Base-by-base conservation (phyloP, 2,113 vertebrate species). In the Tachysurus fulvidraco region DNA sequence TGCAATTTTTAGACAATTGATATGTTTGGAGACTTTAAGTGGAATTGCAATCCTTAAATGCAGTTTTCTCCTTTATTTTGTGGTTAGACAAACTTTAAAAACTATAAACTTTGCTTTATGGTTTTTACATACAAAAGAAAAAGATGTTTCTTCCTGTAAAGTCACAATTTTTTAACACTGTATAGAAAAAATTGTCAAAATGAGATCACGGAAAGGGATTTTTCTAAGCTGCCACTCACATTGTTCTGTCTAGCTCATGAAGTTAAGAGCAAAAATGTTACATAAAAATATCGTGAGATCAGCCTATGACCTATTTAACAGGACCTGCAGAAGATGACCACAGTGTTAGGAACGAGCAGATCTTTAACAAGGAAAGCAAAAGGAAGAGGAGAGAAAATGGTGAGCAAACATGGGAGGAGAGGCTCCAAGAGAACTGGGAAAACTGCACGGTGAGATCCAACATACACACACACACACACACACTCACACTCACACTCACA, bases 371-470 rank as follows among this genome's bases (percentile, higher is more conserved):
- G 92, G 90, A 91, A 88, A 93, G 91, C 82, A 91, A 73, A 73
- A 93, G 88, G 90, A 94, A 91, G 89, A 94, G 91, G 88, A 92
- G 85, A 90, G 81, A 88, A 60, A 93, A 93, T 46, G 94, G 95
- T 83, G 92, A 93, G 83, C 95, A 94, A 88, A 94, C 92, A 89
- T 96, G 97, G 96, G 94, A 97, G 89, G 94, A 94, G 76, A 95
- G 96, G 88, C 93, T 96, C 52, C 96, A 97, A 73, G 97, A 98
- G 93, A 98, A 98, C 86, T 98, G 98, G 98, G 97, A 99, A 91
- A 97, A 98, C 90, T 98, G 96, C 91, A 86, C 91, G 94, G 97
- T 98, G 92, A 91, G 93, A 88, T 52, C 44, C 44, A 2, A 52
- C 73, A 76, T 19, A 69, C 28, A 36, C 2, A n/a, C 10, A 74